A percentile compares a stretch with the other conserved stretches of the same genome.
phyloP scores from a whole-genome alignment of 2,888 invertebrate genomes.

The Scaptomyza flava region DNA sequence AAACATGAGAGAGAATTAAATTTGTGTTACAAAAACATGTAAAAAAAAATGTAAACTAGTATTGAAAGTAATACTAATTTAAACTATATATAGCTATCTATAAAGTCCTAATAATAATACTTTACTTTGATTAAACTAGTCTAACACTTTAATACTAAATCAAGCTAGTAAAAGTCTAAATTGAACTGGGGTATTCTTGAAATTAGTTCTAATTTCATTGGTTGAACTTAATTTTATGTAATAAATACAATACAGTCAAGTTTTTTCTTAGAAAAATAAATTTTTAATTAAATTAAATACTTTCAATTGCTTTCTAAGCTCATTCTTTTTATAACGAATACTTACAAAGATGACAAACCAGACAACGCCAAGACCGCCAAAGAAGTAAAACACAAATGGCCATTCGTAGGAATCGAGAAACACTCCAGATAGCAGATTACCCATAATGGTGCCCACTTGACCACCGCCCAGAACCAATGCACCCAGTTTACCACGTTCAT shows the following conservation, averaged over 20 bases:
- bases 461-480: conserved; percentile 92
- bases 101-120: neutral
- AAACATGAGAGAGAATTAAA: neutral
- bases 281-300: too few relatives aligned
- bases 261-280: too few relatives aligned
- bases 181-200: too few relatives aligned
- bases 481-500: conserved; percentile 91
- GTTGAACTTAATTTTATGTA: too few relatives aligned
- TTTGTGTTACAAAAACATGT: neutral
- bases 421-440: conserved; percentile 88
- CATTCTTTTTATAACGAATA: conserved; percentile 18
- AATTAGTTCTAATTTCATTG: too few relatives aligned
- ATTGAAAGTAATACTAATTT: neutral
- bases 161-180: too few relatives aligned
- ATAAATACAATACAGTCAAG: too few relatives aligned
- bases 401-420: conserved; percentile 89
- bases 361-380: conserved; percentile 89
- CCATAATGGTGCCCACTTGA: conserved; percentile 88
- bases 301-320: too few relatives aligned
- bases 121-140: neutral
- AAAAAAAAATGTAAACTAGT: neutral
- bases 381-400: conserved; percentile 92
- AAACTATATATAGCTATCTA: neutral
- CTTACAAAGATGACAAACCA: conserved; percentile 90
- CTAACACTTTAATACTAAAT: neutral